Evolutionary conservation across 1,140 invertebrate species (phyloP).

Genomic region (Cyclargus thomasi): DNA sequence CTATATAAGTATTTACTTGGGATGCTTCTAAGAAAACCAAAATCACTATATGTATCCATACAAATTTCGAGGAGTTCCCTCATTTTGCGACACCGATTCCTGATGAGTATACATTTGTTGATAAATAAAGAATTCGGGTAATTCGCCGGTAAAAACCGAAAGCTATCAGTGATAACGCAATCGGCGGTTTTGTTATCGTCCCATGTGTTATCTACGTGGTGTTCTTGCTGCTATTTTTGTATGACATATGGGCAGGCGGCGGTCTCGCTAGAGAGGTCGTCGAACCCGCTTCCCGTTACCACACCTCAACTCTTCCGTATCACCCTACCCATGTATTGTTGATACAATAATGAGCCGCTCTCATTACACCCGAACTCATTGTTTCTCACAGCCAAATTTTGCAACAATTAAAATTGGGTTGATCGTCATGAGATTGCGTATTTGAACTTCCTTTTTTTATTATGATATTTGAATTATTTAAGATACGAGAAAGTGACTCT

Average conservation of each 20-base stretch:
- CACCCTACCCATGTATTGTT: constrained; percentile 21
- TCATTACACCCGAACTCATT: neutral
- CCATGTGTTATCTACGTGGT: neutral
- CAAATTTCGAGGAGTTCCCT: too few relatives aligned
- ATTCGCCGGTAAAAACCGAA: too few relatives aligned
- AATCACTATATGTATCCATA: too few relatives aligned
- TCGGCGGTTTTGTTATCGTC: too few relatives aligned
- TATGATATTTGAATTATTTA: too few relatives aligned
- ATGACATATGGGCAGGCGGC: neutral
- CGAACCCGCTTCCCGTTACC: constrained; percentile 40
- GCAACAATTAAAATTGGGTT: neutral
- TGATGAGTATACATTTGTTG: too few relatives aligned
- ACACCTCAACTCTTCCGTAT: constrained; percentile 35
- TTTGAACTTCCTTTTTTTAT: neutral
- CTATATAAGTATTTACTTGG: too few relatives aligned
- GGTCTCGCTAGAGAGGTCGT: constrained; percentile 26
- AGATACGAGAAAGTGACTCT: too few relatives aligned
- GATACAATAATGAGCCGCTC: neutral
- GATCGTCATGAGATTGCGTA: neutral
- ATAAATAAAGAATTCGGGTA: too few relatives aligned
- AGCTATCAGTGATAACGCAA: too few relatives aligned
- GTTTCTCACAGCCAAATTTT: neutral
- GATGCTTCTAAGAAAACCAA: too few relatives aligned
- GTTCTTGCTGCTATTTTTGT: constrained; percentile 6
- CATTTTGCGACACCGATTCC: too few relatives aligned